Base-by-base conservation (phyloP, 92 coral and sea anemone genomes). In the Paragorgia papillata region DNA sequence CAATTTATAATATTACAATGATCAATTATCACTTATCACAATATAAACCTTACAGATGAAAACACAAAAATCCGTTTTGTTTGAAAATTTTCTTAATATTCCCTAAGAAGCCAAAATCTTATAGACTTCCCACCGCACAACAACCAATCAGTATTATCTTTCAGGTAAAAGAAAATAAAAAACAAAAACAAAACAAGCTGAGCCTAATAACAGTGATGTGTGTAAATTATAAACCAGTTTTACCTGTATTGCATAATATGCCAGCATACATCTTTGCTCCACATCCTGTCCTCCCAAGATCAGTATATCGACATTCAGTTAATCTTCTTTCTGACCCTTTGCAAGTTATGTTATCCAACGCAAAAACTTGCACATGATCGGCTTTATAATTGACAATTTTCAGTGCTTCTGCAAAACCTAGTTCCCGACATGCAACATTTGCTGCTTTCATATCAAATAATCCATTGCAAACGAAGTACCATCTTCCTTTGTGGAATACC, bases 391-490 rank as follows among this genome's bases (percentile, higher is more conserved):
- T 3, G 17, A 51, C 26, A 22, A 51, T 22, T 51, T 51, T 51
- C 35, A 61, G 62, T 3, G 91, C 95, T 3, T 90, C 89, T 17
- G 76, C 0, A 57, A 67, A 87, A 0, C 95, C 95, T 57, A 89
- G 48, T 89, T 83, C 83, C n/a, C 88, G 83, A 70, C 95, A 89
- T 0, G 79, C 83, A 25, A 89, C 95, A 1, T 57, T 55, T 30
- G 95, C 95, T 44, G 59, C 88, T 35, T 64, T 70, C 41, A 84
- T 58, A 27, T 81, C 84, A 91, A 91, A 89, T 29, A 68, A 73
- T 9, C 80, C 79, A 34, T 37, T 76, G 30, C 95, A 89, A 14
- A 89, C 62, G 12, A 85, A 86, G 13, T 90, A 88, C 93, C 93
- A 89, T 33, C 17, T 62, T 50, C 93, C 93, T 79, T 69, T 82